Percentiles rank a stretch among this genome's conserved stretches.
Conservation (phyloP, 2,797 vertebrate species). For the Glossophaga mutica region DNA sequence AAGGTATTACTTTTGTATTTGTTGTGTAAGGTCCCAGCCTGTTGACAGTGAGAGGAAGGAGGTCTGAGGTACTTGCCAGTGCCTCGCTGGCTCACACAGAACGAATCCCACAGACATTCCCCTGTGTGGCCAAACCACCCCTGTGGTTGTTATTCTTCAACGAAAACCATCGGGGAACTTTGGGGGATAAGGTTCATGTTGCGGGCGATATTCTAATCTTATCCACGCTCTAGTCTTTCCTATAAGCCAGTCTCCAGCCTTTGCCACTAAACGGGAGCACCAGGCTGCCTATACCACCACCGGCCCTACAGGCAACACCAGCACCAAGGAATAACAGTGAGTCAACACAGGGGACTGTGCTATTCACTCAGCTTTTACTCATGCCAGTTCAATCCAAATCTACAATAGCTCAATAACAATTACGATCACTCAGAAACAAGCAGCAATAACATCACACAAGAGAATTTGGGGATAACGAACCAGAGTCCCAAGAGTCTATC, state of each 20-base stretch:
- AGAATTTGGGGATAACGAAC: background rate
- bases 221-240: background rate
- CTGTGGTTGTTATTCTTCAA: background rate
- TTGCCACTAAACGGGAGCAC: background rate
- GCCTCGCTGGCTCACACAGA: too few species aligned
- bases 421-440: background rate
- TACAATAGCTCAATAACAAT: background rate
- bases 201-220: background rate
- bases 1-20: background rate
- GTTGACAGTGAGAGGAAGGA: background rate
- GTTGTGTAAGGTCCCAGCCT: background rate
- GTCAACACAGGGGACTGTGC: background rate
- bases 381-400: background rate
- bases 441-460: background rate
- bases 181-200: background rate
- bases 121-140: too few species aligned
- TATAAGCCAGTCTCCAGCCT: background rate
- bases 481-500: background rate
- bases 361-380: background rate
- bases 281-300: background rate
- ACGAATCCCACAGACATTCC: background rate
- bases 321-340: background rate
- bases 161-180: background rate
- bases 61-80: background rate
- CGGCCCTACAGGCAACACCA: background rate